A percentile compares a stretch with the other conserved stretches of the same genome.
Evolutionary conservation across 2,888 invertebrate genomes (phyloP).

Genomic region (Microplitis manilae): DNA sequence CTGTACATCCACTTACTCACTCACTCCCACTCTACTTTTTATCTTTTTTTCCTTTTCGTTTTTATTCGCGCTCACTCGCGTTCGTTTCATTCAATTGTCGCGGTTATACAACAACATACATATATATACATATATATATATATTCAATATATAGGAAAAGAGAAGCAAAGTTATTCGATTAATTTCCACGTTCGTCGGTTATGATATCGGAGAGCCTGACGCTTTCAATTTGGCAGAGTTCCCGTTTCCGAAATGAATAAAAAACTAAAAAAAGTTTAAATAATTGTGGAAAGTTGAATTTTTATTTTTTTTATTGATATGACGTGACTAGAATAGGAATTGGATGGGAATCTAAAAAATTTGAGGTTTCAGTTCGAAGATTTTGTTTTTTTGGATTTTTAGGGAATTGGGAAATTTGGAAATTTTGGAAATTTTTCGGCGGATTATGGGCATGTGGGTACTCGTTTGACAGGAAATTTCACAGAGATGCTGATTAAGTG

Average conservation of each 20-base stretch:
- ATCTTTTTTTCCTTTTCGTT: not conserved
- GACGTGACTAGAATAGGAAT: too few relatives aligned
- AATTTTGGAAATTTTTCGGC: too few relatives aligned
- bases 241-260: slow-evolving; percentile 11
- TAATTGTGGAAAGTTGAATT: too few relatives aligned
- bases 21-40: not conserved
- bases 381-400: too few relatives aligned
- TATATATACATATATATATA: not conserved
- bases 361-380: too few relatives aligned
- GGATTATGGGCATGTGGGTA: too few relatives aligned
- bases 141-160: slow-evolving; percentile 16
- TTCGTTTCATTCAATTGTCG: not conserved
- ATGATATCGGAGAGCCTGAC: slow-evolving; percentile 44
- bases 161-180: slow-evolving; percentile 50
- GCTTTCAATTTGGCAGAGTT: slow-evolving; percentile 43
- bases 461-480: too few relatives aligned
- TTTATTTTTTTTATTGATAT: too few relatives aligned
- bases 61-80: not conserved
- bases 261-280: not conserved
- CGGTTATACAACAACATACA: not conserved
- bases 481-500: too few relatives aligned
- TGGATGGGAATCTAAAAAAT: too few relatives aligned
- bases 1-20: not conserved
- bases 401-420: too few relatives aligned
- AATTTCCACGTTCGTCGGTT: slow-evolving; percentile 48